Conservation (phyloP, 1,140 invertebrate genomes). For the Dinoponera quadriceps region DNA sequence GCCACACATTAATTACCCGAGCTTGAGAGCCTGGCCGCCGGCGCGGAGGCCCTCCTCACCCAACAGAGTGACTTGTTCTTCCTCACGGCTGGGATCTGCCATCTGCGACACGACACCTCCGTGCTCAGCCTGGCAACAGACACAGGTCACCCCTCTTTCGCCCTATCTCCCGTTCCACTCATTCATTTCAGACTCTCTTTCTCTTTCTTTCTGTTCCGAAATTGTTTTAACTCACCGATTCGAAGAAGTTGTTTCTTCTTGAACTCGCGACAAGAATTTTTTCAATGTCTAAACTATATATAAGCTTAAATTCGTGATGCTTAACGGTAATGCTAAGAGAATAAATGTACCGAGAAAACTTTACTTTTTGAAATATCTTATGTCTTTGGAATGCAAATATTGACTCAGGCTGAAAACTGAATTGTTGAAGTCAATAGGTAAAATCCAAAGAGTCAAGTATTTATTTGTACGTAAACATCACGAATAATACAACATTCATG, state of each 20-base stretch:
- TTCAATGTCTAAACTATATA: background rate
- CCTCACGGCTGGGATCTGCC: conserved; percentile 95
- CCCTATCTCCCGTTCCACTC: conserved; percentile 78
- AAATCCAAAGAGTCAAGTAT: background rate
- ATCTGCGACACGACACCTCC: conserved; percentile 91
- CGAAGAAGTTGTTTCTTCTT: conserved; percentile 11
- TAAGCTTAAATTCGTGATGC: conserved; percentile 34
- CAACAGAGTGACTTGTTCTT: conserved; percentile 97
- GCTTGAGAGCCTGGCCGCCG: conserved; percentile 96
- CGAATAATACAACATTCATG: conserved; percentile 30
- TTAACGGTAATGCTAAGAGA: background rate
- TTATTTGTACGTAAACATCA: conserved; percentile 41
- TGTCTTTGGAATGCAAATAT: background rate
- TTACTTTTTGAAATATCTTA: background rate
- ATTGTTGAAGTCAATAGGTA: background rate
- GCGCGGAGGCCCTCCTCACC: conserved; percentile 97
- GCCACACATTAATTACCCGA: conserved; percentile 91
- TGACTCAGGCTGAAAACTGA: background rate
- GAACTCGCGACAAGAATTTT: conserved; percentile 18
- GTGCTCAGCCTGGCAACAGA: conserved; percentile 89
- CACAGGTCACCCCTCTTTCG: conserved; percentile 85
- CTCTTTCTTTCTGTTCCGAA: conserved; percentile 42
- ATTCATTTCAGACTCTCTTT: conserved; percentile 31
- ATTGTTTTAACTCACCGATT: conserved; percentile 51
- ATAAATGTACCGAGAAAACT: background rate